phyloP scores from a whole-genome alignment of 2,113 vertebrate species.

The Fulica atra region DNA sequence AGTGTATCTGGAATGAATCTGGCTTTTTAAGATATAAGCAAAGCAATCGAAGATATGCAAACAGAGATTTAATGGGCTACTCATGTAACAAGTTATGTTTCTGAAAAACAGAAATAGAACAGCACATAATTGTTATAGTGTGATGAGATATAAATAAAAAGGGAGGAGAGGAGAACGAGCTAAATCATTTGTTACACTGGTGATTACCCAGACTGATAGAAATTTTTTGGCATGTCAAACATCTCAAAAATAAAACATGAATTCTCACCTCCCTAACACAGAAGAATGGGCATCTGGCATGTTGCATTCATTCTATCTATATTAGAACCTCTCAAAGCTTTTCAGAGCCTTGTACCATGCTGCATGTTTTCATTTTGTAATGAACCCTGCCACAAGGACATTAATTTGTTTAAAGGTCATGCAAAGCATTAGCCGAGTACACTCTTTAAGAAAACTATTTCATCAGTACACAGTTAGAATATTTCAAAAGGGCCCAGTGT shows the following conservation, averaged over 20 bases:
- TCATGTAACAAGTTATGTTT: not conserved
- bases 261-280: conserved; percentile 15
- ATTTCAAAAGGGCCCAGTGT: not conserved
- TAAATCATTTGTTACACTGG: not conserved
- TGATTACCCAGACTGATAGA: not conserved
- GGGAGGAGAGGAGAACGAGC: not conserved
- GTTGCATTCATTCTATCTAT: not conserved
- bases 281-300: not conserved
- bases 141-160: conserved; percentile 19
- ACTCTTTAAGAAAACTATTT: conserved; percentile 12
- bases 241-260: conserved; percentile 18
- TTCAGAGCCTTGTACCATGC: not conserved
- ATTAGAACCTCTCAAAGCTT: not conserved
- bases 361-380: conserved; percentile 17
- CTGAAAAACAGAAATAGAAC: conserved; percentile 7
- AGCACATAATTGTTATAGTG: not conserved
- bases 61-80: not conserved
- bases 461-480: not conserved
- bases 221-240: not conserved
- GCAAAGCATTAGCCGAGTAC: not conserved
- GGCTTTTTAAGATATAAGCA: not conserved
- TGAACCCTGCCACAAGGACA: not conserved
- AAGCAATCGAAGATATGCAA: not conserved
- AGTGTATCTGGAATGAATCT: not conserved
- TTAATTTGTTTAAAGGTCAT: conserved; percentile 31